Evolutionary conservation across 2,113 vertebrate species (phyloP).

Genomic region (Amia ocellicauda): DNA sequence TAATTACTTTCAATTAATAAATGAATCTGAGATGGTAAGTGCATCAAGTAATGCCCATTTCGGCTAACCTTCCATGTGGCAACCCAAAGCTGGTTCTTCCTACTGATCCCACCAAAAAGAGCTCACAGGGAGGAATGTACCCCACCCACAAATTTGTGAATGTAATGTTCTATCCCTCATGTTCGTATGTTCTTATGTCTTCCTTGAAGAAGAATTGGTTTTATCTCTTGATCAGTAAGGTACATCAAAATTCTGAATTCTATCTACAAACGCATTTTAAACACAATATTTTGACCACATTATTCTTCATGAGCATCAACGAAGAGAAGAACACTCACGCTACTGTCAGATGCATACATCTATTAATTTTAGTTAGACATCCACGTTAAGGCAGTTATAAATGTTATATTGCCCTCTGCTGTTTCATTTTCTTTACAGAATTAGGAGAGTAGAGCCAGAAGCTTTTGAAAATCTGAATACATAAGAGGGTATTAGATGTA

Average conservation of each 20-base stretch:
- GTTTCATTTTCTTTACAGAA: neutral
- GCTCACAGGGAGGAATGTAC: conserved; percentile 11
- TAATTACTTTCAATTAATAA: conserved; percentile 89
- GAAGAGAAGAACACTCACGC: too few species aligned
- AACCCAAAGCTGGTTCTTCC: conserved; percentile 12
- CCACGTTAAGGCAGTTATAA: conserved; percentile 3
- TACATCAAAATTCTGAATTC: too few species aligned
- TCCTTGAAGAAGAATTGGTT: conserved; percentile 15
- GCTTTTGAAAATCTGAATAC: neutral
- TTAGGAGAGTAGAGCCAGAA: neutral
- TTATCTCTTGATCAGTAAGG: neutral
- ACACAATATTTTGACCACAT: too few species aligned
- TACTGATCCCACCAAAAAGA: conserved; percentile 5
- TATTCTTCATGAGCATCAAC: too few species aligned
- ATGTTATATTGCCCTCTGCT: conserved; percentile 25
- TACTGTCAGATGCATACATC: too few species aligned
- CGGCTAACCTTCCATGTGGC: conserved; percentile 19
- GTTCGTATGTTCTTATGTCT: neutral
- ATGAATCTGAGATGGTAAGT: conserved; percentile 77
- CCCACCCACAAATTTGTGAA: neutral
- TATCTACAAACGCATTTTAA: too few species aligned
- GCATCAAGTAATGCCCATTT: conserved; percentile 31
- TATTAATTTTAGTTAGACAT: too few species aligned
- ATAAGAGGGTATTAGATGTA: neutral
- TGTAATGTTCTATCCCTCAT: too few species aligned